Percentiles rank a stretch among this genome's conserved stretches.
Evolutionary conservation across 2,888 invertebrate species (phyloP).

Genomic region (Cynaeus angustus): DNA sequence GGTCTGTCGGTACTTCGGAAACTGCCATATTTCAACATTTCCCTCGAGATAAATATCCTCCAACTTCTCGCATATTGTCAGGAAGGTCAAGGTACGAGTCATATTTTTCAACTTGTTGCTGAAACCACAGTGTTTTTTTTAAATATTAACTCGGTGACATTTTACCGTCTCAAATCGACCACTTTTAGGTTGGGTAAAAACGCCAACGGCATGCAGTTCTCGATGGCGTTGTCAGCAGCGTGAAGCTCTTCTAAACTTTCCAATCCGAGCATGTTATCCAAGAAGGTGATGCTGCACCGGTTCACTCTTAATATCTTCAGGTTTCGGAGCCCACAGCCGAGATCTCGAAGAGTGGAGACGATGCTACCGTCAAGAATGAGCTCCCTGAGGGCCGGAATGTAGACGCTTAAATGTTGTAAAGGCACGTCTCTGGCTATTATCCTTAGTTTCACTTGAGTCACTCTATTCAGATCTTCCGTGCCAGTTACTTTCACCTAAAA

Average conservation of each 20-base stretch:
- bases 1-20: slow-evolving; percentile 41
- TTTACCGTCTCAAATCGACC: slow-evolving; percentile 70
- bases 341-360: slow-evolving; percentile 79
- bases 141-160: slow-evolving; percentile 12
- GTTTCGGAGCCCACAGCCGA: slow-evolving; percentile 78
- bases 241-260: slow-evolving; percentile 77
- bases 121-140: slow-evolving; percentile 42
- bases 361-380: slow-evolving; percentile 81
- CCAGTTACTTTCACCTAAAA: slow-evolving; percentile 70
- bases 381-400: slow-evolving; percentile 77
- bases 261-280: slow-evolving; percentile 81
- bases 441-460: slow-evolving; percentile 77
- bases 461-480: slow-evolving; percentile 70
- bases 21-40: slow-evolving; percentile 66
- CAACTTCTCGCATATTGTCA: slow-evolving; percentile 67
- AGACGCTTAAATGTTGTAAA: slow-evolving; percentile 77
- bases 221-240: slow-evolving; percentile 78
- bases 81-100: slow-evolving; percentile 63
- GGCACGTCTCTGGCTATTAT: slow-evolving; percentile 80
- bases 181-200: slow-evolving; percentile 72
- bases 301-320: slow-evolving; percentile 77
- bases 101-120: slow-evolving; percentile 67
- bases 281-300: slow-evolving; percentile 78
- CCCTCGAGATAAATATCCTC: slow-evolving; percentile 67
- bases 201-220: slow-evolving; percentile 77